Base-by-base conservation (phyloP, 2,888 invertebrate genomes). In the Ypsolopha scabrella region DNA sequence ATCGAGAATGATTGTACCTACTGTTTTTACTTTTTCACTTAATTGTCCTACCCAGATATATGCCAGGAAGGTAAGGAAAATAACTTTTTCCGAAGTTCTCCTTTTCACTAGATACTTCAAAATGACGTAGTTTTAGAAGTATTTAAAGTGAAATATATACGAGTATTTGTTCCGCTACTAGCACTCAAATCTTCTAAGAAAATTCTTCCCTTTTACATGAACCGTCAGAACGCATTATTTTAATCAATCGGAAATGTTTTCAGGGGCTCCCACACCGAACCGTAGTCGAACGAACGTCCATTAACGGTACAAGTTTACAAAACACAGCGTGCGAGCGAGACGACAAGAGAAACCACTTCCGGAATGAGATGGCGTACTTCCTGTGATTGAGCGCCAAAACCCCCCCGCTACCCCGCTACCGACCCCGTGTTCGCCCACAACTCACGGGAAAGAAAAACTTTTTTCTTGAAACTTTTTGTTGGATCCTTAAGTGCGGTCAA, bases 341-440 rank as follows among this genome's bases (percentile, higher is more conserved):
- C 70, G 62, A 70, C 75, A 72, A 65, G 70, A 76, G 70, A 79
- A 80, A 87, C 85, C 87, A 87, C 87, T 87, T 87, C 87, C 86
- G 86, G 75, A 74, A 87, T 87, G 87, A 87, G 87, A 83, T 80
- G 83, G 81, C 80, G 86, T 87, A 87, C 87, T 87, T 85, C 86
- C 87, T 85, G 83, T 87, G 86, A 87, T 87, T 87, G 87, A 82
- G 80, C 73, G 67, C 67, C 64, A 24, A 24, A 24, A 60, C 64
- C 61, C 64, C 68, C 60, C 67, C 66, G 57, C 39, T 39, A 3
- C 47, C 47, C 47, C 11, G 38, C 48, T 9, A 6, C 36, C 47
- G 24, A 36, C 11, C 36, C 47, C 36, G 8, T 6, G 36, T 2
- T 7, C 47, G 13, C n/a, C 36, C 13, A 9, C 43, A 43, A 43